Base-by-base conservation (phyloP, 1,140 invertebrate genomes). In the Brachionus manjavacas region DNA sequence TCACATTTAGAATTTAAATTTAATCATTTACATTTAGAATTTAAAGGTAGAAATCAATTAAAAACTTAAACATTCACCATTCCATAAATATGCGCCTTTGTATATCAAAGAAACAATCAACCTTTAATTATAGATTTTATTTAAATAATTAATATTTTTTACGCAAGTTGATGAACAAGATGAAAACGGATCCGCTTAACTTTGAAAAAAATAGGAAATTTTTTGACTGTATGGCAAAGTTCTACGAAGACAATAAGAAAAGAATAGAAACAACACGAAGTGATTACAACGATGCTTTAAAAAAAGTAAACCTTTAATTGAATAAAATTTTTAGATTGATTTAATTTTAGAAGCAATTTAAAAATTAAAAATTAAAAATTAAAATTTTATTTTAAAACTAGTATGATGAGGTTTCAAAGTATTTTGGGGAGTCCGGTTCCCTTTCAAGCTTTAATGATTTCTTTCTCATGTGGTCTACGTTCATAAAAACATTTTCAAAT, bases 241-340 rank as follows among this genome's bases (percentile, higher is more conserved):
- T 76, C 12, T 76, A 76, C 52, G 72, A 49, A 52, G 72, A 76
- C 20, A 76, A 76, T 12, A 76, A 76, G 20, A 76, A 76, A 76
- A 76, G 25, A 49, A 76, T 76, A 20, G 72, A 76, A 49, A n/a
- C 9, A 25, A 28, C 43, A 8, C 11, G 43, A 49, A 25, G 3
- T 49, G 72, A 76, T 12, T 76, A 76, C 25, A 76, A 49, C 25
- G 72, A 76, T 12, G 72, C 72, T 3, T 7, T 76, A 25, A 76
- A 76, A 49, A 46, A 76, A 49, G 72, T 76, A 49, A 20, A 25
- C 2, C 4, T 52, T 60, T 25, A 12, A 4, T 6, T 55, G 23
- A 55, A 20, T 7, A 60, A 20, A 25, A 12, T 25, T 76, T 23
- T 49, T 25, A n/a, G 2, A n/a, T n/a, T n/a, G n/a, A n/a, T n/a